These are phyloP conservation scores for Chaenocephalus aceratus DNA, from an alignment of 2,113 vertebrate genomes.

Conservation along the genomic window DNA sequence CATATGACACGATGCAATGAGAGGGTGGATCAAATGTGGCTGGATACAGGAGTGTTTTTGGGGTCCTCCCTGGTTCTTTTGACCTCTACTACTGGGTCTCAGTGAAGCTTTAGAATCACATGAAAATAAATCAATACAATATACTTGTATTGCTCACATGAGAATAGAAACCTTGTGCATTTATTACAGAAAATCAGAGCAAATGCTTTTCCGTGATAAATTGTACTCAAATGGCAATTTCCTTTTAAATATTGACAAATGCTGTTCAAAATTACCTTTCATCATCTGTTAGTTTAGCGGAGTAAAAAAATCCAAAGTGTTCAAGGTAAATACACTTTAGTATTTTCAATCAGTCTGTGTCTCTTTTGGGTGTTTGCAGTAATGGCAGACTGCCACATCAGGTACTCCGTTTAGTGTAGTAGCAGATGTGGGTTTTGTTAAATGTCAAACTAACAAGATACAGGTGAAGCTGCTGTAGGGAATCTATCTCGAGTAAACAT, in stretches of 20 bases:
- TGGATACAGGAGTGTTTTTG: constrained; percentile 5
- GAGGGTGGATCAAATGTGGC: constrained; percentile 14
- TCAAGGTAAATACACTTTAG: constrained; percentile 26
- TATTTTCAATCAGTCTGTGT: constrained; percentile 30
- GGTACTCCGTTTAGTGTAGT: constrained; percentile 8
- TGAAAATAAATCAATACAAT: constrained; percentile 18
- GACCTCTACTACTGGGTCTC: constrained; percentile 23
- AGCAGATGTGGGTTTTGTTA: constrained; percentile 19
- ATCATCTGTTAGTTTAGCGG: background rate
- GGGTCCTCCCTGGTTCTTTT: constrained; percentile 36
- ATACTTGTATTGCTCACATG: constrained; percentile 4
- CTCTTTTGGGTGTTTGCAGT: constrained; percentile 38
- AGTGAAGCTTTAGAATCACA: background rate
- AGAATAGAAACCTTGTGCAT: background rate
- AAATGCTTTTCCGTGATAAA: background rate
- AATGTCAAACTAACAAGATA: constrained; percentile 28
- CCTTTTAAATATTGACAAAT: background rate
- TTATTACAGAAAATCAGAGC: constrained; percentile 11
- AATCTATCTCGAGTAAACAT: constrained; percentile 13
- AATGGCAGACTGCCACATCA: constrained; percentile 33
- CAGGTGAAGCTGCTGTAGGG: background rate
- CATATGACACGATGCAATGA: constrained; percentile 5
- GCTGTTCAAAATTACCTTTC: background rate
- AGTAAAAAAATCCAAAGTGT: constrained; percentile 7
- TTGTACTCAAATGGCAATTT: background rate